Evolutionary conservation across 2,113 vertebrate species (phyloP).

Genomic region (human (Homo sapiens)): DNA sequence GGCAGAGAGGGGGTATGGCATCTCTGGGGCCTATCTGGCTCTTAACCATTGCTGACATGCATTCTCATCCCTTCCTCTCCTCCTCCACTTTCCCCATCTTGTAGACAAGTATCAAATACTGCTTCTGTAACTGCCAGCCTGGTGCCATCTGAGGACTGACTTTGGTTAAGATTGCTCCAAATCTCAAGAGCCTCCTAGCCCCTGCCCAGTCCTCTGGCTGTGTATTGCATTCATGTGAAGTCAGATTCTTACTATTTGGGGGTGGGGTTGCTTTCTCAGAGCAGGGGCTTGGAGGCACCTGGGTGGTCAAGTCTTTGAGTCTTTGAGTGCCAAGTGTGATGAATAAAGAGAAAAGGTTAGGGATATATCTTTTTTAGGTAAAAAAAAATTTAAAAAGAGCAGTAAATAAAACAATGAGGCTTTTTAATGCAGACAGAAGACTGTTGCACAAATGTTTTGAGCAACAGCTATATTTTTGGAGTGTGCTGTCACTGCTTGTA

Average conservation of each 20-base stretch:
- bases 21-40: neutral
- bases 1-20: neutral
- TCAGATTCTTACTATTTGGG: neutral
- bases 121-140: neutral
- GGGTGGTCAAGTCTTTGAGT: neutral
- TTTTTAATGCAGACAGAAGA: neutral
- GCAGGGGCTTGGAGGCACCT: neutral
- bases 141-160: neutral
- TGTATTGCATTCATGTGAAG: neutral
- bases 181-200: neutral
- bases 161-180: neutral
- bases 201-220: neutral
- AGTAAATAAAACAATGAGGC: conserved; percentile 21
- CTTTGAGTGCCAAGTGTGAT: neutral
- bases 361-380: neutral
- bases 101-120: neutral
- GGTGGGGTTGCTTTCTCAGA: neutral
- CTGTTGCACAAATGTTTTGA: neutral
- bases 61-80: neutral
- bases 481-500: neutral
- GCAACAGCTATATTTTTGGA: neutral
- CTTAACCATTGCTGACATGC: too few relatives aligned
- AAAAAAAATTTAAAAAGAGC: neutral
- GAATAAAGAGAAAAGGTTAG: neutral
- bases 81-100: neutral